Evolutionary conservation across 1,140 invertebrate species (phyloP), one percentile per base, ranked within the genome.

Genomic region (Ceratosolen solmsi): DNA sequence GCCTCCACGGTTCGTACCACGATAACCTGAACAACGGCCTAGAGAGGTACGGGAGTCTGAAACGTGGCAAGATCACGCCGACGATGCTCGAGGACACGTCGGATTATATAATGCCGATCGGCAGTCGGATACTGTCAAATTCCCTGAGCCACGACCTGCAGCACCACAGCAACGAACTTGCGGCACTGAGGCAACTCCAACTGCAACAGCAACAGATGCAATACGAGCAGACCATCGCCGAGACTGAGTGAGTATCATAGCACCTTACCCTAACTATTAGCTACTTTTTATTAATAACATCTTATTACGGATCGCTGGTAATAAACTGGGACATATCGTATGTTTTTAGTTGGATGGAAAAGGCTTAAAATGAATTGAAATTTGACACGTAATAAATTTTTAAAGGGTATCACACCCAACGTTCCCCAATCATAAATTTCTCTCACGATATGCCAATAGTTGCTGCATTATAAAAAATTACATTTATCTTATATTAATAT

Each of bases 201-300:
- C 85, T 82, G 33, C 85, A 88, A 49, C 85, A 88, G 33, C 89
- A 87, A 38, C 88, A 86, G 81, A 86, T 85, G 27, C 85, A 88
- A 27, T 92, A 91, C 60, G 87, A 92, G 80, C 90, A 91, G 41
- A 91, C 91, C 13, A 92, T 93, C 58, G 90, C 91, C 0, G 92
- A 93, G 85, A 92, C 92, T 84, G 92, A 93, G 92, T 93, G 79
- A 92, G 92, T 92, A 84, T 11, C 2, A 76, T 58, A 25, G 1
- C 25, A n/a, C n/a, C n/a, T n/a, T n/a, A n/a, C n/a, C n/a, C n/a
- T n/a, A n/a, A n/a, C n/a, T n/a, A n/a, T n/a, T n/a, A n/a, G n/a
- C n/a, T n/a, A n/a, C n/a, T n/a, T n/a, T n/a, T n/a, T n/a, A n/a
- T n/a, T n/a, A n/a, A n/a, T n/a, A n/a, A n/a, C n/a, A n/a, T n/a